A percentile compares a stretch with the other conserved stretches of the same genome.
Conservation (phyloP, 2,888 invertebrate species). For the Therioaphis trifolii region DNA sequence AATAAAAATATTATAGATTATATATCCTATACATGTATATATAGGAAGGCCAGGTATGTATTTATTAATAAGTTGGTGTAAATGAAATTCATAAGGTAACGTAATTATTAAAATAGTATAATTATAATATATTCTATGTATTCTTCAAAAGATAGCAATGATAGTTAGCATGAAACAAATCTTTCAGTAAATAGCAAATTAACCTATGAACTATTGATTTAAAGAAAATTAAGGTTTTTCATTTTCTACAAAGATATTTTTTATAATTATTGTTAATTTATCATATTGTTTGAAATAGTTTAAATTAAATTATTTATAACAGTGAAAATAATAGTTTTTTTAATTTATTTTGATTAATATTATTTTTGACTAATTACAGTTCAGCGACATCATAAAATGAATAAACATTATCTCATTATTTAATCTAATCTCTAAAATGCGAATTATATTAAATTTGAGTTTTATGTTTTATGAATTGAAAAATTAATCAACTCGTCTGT, state of each 20-base stretch:
- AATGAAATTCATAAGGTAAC: no score
- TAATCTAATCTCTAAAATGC: neutral
- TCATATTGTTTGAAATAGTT: neutral
- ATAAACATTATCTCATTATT: neutral
- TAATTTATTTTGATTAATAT: slow-evolving; percentile 14
- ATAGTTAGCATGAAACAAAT: no score
- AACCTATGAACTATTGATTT: no score
- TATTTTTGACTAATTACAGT: slow-evolving; percentile 1
- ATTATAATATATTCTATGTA: no score
- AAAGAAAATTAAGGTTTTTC: no score
- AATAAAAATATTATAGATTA: no score
- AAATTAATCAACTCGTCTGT: neutral
- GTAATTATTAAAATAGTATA: no score
- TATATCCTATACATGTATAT: no score
- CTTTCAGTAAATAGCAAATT: neutral
- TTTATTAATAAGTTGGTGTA: no score
- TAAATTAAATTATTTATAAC: neutral
- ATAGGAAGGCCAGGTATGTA: no score
- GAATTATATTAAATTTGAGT: slow-evolving; percentile 3
- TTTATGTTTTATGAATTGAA: neutral
- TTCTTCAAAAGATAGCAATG: no score
- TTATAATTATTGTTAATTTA: neutral
- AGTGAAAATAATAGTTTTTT: neutral
- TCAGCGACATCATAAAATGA: neutral
- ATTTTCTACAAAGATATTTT: no score